phyloP scores from a whole-genome alignment of 1,140 invertebrate genomes.

The Tetranychus urticae region DNA sequence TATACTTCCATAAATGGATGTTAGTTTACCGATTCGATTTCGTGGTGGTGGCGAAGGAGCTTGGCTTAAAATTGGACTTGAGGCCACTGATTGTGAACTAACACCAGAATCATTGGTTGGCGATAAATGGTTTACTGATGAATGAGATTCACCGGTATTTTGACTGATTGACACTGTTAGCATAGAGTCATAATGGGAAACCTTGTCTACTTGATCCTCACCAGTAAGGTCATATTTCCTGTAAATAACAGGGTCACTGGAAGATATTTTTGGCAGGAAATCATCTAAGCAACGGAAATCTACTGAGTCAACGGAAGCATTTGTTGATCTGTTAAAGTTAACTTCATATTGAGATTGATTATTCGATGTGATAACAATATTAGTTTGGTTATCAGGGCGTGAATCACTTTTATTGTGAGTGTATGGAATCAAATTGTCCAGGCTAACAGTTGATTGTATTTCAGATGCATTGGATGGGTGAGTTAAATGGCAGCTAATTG shows the following conservation, averaged over 20 bases:
- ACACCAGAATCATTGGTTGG: background rate
- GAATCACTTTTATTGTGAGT: background rate
- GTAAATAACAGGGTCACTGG: background rate
- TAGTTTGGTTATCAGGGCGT: background rate
- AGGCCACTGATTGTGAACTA: background rate
- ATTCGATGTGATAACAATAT: background rate
- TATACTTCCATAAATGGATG: no score
- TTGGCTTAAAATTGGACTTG: background rate
- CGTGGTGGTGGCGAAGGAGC: background rate
- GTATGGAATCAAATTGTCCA: no score
- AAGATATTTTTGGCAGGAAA: background rate
- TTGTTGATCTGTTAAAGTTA: background rate
- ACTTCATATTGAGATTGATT: background rate
- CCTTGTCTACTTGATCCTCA: no score
- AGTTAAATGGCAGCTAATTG: no score
- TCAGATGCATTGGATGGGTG: no score
- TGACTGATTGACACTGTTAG: background rate
- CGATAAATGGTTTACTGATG: background rate
- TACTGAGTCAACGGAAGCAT: background rate
- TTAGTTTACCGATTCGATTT: no score
- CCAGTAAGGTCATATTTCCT: no score
- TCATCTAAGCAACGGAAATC: background rate
- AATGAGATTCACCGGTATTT: background rate
- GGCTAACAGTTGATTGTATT: no score
- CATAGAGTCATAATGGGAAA: background rate